These are phyloP conservation scores for Ovibos moschatus DNA, from an alignment of 2,113 vertebrate species.

Conservation along the genomic window DNA sequence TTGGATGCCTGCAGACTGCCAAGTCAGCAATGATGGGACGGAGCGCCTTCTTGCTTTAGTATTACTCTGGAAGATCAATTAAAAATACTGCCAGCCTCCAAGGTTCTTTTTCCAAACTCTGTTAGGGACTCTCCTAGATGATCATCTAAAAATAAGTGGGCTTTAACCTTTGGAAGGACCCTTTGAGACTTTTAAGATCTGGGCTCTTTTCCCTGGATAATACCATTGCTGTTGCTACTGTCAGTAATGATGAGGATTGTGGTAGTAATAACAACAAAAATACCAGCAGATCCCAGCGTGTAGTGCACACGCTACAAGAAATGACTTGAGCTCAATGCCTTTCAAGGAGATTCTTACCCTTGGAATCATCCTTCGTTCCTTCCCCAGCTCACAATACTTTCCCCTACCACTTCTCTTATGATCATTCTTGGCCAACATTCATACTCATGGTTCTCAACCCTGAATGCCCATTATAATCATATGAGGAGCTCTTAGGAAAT, in stretches of 20 bases:
- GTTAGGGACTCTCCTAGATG: background rate
- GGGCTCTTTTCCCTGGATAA: background rate
- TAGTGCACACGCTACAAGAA: background rate
- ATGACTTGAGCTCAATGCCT: background rate
- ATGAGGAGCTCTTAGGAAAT: background rate
- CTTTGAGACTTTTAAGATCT: background rate
- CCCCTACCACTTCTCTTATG: background rate
- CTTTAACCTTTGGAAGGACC: background rate
- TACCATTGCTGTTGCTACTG: background rate
- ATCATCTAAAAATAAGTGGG: background rate
- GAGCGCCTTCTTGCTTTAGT: background rate
- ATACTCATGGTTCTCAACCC: background rate
- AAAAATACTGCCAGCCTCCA: background rate
- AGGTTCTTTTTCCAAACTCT: background rate
- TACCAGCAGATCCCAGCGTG: background rate
- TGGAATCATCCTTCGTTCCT: background rate
- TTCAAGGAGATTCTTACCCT: background rate
- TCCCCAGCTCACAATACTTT: background rate
- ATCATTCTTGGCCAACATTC: background rate
- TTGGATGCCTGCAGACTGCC: background rate
- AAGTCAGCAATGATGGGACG: background rate
- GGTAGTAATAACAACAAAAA: background rate
- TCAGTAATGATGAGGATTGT: background rate
- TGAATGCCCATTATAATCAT: background rate
- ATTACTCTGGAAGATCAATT: background rate